Percentiles rank a stretch among this genome's conserved stretches.
phyloP scores from a whole-genome alignment of 2,888 invertebrate genomes.

The Glyphotaelius pellucidus region DNA sequence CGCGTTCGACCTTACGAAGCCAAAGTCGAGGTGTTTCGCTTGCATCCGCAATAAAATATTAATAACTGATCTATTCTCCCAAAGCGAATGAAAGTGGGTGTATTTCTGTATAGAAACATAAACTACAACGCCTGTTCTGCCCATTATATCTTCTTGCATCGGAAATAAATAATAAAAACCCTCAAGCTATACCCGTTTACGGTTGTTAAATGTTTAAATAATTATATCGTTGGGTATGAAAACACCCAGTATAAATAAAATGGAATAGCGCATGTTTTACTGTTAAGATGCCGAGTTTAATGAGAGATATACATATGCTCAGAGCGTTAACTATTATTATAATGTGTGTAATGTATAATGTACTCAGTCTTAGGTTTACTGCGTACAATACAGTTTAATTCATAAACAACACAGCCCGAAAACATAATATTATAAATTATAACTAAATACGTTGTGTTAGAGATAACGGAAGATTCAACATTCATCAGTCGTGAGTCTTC shows the following conservation, averaged over 20 bases:
- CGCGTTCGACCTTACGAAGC: neutral
- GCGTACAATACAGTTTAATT: neutral
- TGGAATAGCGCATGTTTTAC: neutral
- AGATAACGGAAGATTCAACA: neutral
- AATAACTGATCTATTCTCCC: neutral
- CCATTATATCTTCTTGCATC: neutral
- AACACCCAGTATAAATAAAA: neutral
- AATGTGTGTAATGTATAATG: neutral
- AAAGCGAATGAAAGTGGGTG: neutral
- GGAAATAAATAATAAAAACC: neutral
- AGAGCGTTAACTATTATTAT: neutral
- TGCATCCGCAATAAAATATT: neutral
- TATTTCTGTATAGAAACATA: constrained; percentile 2
- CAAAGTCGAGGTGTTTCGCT: neutral
- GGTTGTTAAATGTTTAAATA: neutral
- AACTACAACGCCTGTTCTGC: neutral
- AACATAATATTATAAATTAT: neutral
- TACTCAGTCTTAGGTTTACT: neutral
- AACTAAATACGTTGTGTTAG: neutral
- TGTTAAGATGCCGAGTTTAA: neutral
- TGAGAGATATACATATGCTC: neutral
- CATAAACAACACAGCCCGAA: neutral
- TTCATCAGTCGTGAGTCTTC: neutral
- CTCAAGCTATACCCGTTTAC: neutral
- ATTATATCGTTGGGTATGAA: neutral